These are phyloP conservation scores for Caenorhabditis inopinata DNA, from an alignment of 1,140 invertebrate species.

Conservation along the genomic window DNA sequence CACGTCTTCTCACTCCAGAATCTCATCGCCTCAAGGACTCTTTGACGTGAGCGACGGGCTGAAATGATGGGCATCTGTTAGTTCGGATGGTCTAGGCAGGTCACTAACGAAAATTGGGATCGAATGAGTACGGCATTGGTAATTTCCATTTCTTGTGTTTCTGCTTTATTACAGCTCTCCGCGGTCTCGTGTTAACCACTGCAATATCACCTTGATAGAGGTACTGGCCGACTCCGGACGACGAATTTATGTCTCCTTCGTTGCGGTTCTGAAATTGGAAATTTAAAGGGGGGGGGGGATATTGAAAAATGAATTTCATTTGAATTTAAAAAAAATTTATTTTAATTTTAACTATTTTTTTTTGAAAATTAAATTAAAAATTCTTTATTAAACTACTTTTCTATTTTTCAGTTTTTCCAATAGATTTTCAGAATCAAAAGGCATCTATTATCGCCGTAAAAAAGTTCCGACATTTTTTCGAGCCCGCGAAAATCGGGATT, in stretches of 20 bases:
- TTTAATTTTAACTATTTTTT: too few relatives aligned
- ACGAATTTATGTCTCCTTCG: conserved; percentile 7
- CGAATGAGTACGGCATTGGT: not conserved
- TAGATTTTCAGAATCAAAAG: too few relatives aligned
- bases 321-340: too few relatives aligned
- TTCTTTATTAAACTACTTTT: too few relatives aligned
- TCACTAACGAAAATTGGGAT: not conserved
- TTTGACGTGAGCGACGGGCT: not conserved
- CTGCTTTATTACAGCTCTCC: not conserved
- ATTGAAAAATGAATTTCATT: too few relatives aligned
- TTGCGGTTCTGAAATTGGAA: not conserved
- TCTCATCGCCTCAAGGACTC: not conserved
- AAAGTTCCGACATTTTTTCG: too few relatives aligned
- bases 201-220: not conserved
- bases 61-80: not conserved
- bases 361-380: too few relatives aligned
- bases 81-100: too few relatives aligned
- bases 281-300: too few relatives aligned
- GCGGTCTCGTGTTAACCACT: not conserved
- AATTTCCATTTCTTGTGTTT: conserved; percentile 24
- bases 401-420: too few relatives aligned
- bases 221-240: not conserved
- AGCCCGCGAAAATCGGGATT: too few relatives aligned
- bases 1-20: conserved; percentile 24
- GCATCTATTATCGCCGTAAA: too few relatives aligned